Evolutionary conservation across 2,888 invertebrate species (phyloP).

Genomic region (Panzeria rudis): DNA sequence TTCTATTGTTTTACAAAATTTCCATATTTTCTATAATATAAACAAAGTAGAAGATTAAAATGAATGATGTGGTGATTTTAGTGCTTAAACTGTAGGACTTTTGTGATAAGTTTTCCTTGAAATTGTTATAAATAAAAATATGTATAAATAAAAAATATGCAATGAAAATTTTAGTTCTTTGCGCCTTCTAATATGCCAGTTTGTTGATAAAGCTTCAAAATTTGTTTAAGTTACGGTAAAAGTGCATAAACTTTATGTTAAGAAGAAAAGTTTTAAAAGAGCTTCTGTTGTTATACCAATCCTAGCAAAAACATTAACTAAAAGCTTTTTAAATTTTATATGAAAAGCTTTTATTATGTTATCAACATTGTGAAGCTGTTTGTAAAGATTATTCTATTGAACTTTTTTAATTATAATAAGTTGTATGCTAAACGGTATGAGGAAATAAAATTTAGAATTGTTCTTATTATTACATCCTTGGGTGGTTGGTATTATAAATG

Average conservation of each 20-base stretch:
- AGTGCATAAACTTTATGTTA: neutral
- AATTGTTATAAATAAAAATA: neutral
- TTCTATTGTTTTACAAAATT: neutral
- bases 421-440: no score
- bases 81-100: neutral
- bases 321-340: neutral
- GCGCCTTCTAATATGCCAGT: constrained; percentile 15
- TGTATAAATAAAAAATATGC: constrained; percentile 1
- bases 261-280: no score
- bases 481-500: no score
- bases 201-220: neutral
- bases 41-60: neutral
- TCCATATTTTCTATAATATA: neutral
- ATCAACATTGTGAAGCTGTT: neutral
- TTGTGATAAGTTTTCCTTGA: neutral
- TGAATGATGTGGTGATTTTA: neutral
- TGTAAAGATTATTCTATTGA: neutral
- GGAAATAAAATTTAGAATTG: no score
- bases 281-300: neutral
- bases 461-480: no score
- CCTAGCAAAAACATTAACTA: neutral
- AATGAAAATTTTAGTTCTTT: neutral
- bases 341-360: neutral
- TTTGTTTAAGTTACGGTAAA: neutral
- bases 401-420: no score